These are phyloP conservation scores for Euwallacea fornicatus DNA, from an alignment of 1,140 invertebrate species.

Conservation along the genomic window DNA sequence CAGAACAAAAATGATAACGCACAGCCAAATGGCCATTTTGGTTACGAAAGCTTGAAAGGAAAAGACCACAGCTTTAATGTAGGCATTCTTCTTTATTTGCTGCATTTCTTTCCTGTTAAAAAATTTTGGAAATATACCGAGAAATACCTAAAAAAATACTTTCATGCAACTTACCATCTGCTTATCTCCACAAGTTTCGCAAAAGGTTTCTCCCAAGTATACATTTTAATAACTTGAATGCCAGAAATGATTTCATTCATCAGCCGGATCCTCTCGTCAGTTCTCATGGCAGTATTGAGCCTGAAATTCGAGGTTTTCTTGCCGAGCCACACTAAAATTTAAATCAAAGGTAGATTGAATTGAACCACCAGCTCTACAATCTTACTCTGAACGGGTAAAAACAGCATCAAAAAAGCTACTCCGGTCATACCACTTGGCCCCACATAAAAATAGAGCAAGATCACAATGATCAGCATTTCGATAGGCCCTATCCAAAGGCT, in stretches of 20 bases:
- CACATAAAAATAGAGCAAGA: conserved; percentile 73
- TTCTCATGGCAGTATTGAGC: conserved; percentile 59
- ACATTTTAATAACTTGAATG: conserved; percentile 86
- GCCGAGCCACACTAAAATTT: conserved; percentile 34
- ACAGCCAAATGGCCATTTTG: conserved; percentile 75
- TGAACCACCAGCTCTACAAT: not conserved
- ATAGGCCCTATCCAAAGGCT: conserved; percentile 74
- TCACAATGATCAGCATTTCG: conserved; percentile 71
- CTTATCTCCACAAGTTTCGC: conserved; percentile 40
- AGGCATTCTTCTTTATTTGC: conserved; percentile 48
- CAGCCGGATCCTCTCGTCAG: conserved; percentile 69
- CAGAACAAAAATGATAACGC: conserved; percentile 72
- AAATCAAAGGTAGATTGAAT: not conserved
- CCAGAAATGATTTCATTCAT: conserved; percentile 79
- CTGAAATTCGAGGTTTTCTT: conserved; percentile 61
- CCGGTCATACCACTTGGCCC: conserved; percentile 74
- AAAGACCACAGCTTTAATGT: conserved; percentile 70
- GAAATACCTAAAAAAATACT: too few relatives aligned
- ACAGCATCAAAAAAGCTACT: conserved; percentile 73
- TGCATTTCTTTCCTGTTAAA: conserved; percentile 46
- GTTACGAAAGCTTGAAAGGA: conserved; percentile 73
- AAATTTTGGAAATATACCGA: conserved; percentile 10
- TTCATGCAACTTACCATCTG: conserved; percentile 26
- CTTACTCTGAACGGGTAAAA: conserved; percentile 81
- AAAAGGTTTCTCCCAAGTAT: conserved; percentile 78